Conservation (phyloP, 2,888 invertebrate genomes). For the Drosophila neonasuta region DNA sequence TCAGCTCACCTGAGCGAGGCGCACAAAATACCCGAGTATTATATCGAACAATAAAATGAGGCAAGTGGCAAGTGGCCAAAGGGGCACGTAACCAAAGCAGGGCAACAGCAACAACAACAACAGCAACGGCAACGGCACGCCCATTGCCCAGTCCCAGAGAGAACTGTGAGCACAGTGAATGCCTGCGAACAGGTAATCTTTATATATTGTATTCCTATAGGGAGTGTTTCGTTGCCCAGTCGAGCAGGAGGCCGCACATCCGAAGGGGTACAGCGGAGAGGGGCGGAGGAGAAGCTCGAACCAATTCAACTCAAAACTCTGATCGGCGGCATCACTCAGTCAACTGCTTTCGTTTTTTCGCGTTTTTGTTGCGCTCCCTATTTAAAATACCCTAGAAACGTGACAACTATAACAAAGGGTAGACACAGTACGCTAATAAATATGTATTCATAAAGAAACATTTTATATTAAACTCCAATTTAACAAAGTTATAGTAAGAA, state of each 20-base stretch:
- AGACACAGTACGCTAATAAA: no score
- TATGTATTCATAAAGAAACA: no score
- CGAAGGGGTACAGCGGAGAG: not conserved
- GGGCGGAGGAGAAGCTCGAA: not conserved
- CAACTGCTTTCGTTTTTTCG: conserved; percentile 26
- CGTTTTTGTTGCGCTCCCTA: not conserved
- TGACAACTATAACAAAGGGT: not conserved
- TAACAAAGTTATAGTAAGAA: no score
- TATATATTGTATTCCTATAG: conserved; percentile 23
- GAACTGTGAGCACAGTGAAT: conserved; percentile 36
- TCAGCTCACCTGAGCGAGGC: conserved; percentile 27
- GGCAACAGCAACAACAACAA: conserved; percentile 14
- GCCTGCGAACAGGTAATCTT: conserved; percentile 55
- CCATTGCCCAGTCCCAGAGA: conserved; percentile 44
- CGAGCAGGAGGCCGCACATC: not conserved
- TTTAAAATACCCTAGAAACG: conserved; percentile 11
- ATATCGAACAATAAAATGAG: conserved; percentile 17
- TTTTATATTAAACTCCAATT: no score
- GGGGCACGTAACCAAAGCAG: conserved; percentile 45
- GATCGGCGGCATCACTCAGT: conserved; percentile 41
- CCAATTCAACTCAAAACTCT: conserved; percentile 24
- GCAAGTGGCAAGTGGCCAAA: conserved; percentile 43
- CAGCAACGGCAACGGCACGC: conserved; percentile 44
- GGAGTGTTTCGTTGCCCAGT: conserved; percentile 39
- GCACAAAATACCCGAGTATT: conserved; percentile 12